Evolutionary conservation across 2,888 invertebrate genomes (phyloP).

Genomic region (Doris montereyensis): DNA sequence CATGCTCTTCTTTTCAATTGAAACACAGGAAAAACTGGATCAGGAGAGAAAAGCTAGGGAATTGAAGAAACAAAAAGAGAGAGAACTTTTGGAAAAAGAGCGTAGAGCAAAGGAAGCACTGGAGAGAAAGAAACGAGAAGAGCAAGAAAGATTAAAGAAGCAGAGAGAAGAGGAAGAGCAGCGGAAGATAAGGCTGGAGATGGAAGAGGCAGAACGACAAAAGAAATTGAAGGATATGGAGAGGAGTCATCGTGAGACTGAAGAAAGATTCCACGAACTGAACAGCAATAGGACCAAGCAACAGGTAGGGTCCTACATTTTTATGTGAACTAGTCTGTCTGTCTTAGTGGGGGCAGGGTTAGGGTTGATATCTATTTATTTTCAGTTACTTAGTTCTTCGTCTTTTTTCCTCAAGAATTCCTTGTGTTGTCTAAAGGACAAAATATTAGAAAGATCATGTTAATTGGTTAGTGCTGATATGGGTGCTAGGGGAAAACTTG

Average conservation of each 20-base stretch:
- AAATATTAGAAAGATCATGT: no score
- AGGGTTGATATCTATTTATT: no score
- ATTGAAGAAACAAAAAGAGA: constrained; percentile 45
- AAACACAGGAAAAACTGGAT: constrained; percentile 55
- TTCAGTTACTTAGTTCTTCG: no score
- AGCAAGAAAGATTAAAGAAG: constrained; percentile 47
- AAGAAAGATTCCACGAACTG: constrained; percentile 45
- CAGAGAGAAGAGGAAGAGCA: constrained; percentile 35
- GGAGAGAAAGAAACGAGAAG: constrained; percentile 43
- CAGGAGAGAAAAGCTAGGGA: constrained; percentile 47
- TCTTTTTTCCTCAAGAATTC: no score
- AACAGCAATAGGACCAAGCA: constrained; percentile 38
- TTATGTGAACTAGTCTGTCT: no score
- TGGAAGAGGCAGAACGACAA: constrained; percentile 27
- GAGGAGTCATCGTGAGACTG: constrained; percentile 34
- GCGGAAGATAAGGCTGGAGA: constrained; percentile 31
- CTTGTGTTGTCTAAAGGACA: no score
- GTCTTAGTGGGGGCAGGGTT: no score
- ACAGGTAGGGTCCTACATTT: no score
- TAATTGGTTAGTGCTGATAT: no score
- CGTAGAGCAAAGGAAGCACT: constrained; percentile 34
- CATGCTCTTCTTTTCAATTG: no score
- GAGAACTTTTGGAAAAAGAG: constrained; percentile 31
- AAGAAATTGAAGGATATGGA: constrained; percentile 27
- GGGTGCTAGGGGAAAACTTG: no score